Evolutionary conservation across 2,113 vertebrate genomes (phyloP).

Genomic region (Passer montanus): DNA sequence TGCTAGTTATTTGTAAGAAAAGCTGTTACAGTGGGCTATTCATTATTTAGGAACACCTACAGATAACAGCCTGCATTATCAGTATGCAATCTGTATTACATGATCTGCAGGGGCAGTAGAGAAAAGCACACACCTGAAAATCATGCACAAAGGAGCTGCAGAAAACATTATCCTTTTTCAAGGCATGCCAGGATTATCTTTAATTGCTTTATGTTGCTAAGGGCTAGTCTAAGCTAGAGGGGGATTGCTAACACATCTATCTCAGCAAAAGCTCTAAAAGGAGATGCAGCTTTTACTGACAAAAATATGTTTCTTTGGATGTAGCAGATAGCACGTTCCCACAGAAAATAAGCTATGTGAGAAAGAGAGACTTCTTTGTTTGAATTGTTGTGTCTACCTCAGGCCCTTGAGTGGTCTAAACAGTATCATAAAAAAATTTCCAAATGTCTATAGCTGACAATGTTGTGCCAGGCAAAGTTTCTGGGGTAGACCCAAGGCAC

Average conservation of each 20-base stretch:
- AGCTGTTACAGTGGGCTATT: conserved; percentile 11
- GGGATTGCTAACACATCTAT: not conserved
- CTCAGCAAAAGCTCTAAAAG: not conserved
- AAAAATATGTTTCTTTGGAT: not conserved
- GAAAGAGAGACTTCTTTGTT: not conserved
- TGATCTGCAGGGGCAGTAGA: not conserved
- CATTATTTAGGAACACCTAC: conserved; percentile 46
- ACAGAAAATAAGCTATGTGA: not conserved
- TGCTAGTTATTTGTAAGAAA: not conserved
- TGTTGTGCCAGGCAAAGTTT: not conserved
- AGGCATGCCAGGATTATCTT: conserved; percentile 10
- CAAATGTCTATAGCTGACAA: not conserved
- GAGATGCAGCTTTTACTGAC: not conserved
- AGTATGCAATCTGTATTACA: conserved; percentile 31
- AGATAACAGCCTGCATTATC: conserved; percentile 36
- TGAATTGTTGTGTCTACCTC: not conserved
- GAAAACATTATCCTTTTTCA: conserved; percentile 39
- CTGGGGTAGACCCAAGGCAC: not conserved
- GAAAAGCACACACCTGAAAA: conserved; percentile 22
- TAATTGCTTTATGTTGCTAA: conserved; percentile 37
- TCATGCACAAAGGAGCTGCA: not conserved
- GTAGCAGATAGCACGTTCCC: not conserved
- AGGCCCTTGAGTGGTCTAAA: not conserved
- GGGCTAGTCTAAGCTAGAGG: not conserved
- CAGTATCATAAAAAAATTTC: not conserved